These are phyloP conservation scores for Oscheius sp. DNA, from an alignment of 2,888 invertebrate genomes.

Conservation along the genomic window DNA sequence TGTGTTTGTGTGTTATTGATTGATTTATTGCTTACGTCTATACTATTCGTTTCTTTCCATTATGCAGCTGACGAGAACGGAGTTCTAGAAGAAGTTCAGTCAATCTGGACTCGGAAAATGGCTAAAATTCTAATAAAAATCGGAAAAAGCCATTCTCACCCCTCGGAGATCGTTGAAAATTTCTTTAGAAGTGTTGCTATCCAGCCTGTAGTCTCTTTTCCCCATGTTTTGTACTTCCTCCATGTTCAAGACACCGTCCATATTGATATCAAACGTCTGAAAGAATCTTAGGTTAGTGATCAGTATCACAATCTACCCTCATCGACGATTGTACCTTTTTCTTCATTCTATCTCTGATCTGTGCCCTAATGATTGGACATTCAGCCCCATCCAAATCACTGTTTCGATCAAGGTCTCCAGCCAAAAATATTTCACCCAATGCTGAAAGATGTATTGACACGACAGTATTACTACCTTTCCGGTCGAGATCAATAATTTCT, in stretches of 20 bases:
- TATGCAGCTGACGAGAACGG: constrained; percentile 4
- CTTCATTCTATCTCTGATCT: constrained; percentile 27
- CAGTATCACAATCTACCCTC: not conserved
- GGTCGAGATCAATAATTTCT: constrained; percentile 20
- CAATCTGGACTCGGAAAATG: not conserved
- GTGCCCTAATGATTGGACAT: constrained; percentile 16
- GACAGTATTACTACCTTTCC: constrained; percentile 23
- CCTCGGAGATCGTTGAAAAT: not conserved
- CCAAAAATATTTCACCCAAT: constrained; percentile 22
- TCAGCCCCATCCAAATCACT: constrained; percentile 32
- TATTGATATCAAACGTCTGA: constrained; percentile 11
- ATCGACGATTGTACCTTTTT: constrained; percentile 13
- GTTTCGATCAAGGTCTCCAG: constrained; percentile 28
- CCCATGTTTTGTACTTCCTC: constrained; percentile 18
- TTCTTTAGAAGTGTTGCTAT: not conserved
- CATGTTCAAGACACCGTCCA: not conserved
- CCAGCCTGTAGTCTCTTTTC: not conserved
- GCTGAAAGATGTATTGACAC: not conserved
- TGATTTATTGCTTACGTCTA: no score
- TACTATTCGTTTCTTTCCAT: not conserved
- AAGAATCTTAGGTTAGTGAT: not conserved
- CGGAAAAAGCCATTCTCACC: not conserved
- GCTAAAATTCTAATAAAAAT: not conserved
- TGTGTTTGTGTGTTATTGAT: no score
- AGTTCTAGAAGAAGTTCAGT: constrained; percentile 15